Conservation (phyloP, 2,113 vertebrate species). For the Entelurus aequoreus region DNA sequence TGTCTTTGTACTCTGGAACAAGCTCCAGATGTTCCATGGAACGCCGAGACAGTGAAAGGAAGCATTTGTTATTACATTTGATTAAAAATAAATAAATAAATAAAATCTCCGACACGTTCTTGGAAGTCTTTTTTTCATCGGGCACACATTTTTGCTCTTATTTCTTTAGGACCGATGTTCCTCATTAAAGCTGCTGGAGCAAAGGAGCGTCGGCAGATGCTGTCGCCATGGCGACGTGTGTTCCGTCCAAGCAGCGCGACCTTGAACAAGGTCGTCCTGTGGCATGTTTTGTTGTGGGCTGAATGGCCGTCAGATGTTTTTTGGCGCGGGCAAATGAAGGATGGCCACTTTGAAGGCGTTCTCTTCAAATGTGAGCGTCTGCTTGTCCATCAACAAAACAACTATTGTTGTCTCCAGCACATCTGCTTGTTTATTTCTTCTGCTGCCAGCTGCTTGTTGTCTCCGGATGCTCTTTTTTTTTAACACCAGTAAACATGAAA, state of each 20-base stretch:
- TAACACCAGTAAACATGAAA: slow-evolving; percentile 28
- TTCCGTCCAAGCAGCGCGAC: slow-evolving; percentile 24
- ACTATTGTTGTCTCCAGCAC: slow-evolving; percentile 37
- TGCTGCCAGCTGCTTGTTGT: slow-evolving; percentile 49
- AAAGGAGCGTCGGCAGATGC: slow-evolving; percentile 9
- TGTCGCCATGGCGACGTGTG: slow-evolving; percentile 10
- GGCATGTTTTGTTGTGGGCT: slow-evolving; percentile 6
- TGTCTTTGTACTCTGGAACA: too few relatives aligned
- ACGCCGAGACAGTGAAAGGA: too few relatives aligned
- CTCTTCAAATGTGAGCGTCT: slow-evolving; percentile 36
- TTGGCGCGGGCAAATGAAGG: slow-evolving; percentile 38
- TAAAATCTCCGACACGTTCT: too few relatives aligned
- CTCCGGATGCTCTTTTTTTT: slow-evolving; percentile 20
- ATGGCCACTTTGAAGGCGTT: slow-evolving; percentile 40
- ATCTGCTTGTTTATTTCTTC: slow-evolving; percentile 26
- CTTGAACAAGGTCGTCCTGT: slow-evolving; percentile 8
- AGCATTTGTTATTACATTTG: too few relatives aligned
- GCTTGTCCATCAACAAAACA: slow-evolving; percentile 31
- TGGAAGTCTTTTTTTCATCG: background rate
- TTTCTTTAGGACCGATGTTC: background rate
- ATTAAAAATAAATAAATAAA: too few relatives aligned
- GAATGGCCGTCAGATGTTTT: slow-evolving; percentile 51
- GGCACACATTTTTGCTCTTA: background rate
- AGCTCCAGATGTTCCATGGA: too few relatives aligned
- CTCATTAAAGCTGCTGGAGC: background rate